Percentiles rank a stretch among this genome's conserved stretches.
phyloP scores from a whole-genome alignment of 1,140 invertebrate species.

The Halesus radiatus region DNA sequence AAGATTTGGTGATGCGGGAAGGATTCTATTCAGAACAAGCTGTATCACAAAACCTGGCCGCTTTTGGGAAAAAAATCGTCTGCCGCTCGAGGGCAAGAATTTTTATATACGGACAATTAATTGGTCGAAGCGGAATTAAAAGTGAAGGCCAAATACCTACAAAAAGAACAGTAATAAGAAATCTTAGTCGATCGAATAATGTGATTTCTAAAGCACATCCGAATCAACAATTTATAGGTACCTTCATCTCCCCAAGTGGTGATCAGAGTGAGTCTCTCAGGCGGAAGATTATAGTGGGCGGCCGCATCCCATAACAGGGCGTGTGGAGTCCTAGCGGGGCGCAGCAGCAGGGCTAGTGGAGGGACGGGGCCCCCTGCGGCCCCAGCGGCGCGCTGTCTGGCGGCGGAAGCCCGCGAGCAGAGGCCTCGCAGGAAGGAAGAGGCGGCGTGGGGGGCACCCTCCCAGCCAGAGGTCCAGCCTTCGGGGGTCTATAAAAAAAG shows the following conservation, averaged over 20 bases:
- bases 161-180: no score
- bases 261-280: constrained; percentile 36
- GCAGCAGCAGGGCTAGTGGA: constrained; percentile 35
- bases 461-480: constrained; percentile 44
- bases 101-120: no score
- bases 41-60: no score
- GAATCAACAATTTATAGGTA: no score
- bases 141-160: no score
- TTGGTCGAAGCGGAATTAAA: no score
- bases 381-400: constrained; percentile 7
- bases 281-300: constrained; percentile 23
- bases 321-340: constrained; percentile 39
- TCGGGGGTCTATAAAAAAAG: constrained; percentile 40
- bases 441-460: constrained; percentile 31
- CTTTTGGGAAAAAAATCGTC: no score
- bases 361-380: background rate
- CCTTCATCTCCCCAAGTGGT: constrained; percentile 52
- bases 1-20: no score
- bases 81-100: no score
- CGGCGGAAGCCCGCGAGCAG: constrained; percentile 32
- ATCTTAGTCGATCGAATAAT: no score
- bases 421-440: constrained; percentile 42
- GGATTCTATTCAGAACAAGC: no score
- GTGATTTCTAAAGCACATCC: no score
- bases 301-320: constrained; percentile 48